These are phyloP conservation scores for Egretta garzetta DNA, from an alignment of 2,113 vertebrate genomes.

Conservation along the genomic window DNA sequence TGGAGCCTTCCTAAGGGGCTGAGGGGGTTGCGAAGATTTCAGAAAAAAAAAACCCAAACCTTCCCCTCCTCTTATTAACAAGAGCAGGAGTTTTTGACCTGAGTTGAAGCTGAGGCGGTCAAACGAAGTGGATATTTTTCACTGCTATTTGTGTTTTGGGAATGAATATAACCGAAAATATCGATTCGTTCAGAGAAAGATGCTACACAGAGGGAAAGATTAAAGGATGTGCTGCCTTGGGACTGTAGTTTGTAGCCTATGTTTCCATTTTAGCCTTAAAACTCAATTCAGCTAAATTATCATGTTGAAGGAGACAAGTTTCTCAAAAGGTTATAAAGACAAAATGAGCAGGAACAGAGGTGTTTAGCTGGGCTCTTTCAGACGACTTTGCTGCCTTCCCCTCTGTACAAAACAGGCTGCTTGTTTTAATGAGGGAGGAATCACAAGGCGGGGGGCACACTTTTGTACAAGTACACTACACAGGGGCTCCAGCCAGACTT, in stretches of 20 bases:
- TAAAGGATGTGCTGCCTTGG: neutral
- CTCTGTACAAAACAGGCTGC: neutral
- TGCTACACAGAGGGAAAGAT: neutral
- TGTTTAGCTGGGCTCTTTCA: neutral
- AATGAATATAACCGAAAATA: neutral
- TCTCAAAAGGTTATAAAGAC: neutral
- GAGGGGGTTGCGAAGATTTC: neutral
- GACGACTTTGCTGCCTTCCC: neutral
- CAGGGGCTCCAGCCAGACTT: neutral
- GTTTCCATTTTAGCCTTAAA: neutral
- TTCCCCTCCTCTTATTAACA: neutral
- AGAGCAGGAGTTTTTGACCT: neutral
- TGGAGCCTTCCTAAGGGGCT: neutral
- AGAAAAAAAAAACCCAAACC: accelerated
- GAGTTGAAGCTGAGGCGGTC: neutral
- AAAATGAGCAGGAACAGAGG: neutral
- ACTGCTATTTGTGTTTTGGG: neutral
- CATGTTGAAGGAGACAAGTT: neutral
- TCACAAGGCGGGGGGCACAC: neutral
- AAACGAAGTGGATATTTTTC: neutral
- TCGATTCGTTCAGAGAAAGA: neutral
- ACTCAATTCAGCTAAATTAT: neutral
- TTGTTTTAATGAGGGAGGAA: neutral
- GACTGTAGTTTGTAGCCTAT: neutral
- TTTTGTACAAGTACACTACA: neutral